Base-by-base conservation (phyloP, 2,888 invertebrate species). In the Melitaea athalia region DNA sequence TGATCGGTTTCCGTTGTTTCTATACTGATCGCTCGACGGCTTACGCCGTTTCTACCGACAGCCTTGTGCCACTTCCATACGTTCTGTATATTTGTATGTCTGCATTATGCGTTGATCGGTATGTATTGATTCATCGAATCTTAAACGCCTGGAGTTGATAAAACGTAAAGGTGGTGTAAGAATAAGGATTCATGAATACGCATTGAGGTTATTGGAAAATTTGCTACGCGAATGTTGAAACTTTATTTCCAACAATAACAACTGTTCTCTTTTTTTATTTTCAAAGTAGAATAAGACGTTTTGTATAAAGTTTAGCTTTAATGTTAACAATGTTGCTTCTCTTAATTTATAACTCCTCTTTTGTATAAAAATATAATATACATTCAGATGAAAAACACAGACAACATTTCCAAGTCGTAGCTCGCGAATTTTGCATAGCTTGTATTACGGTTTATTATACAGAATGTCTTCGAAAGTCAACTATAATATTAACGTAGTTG, bases 1-100 rank as follows among this genome's bases (percentile, higher is more conserved):
- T 83, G 59, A 78, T 78, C 72, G 68, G 74, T 79, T 81, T 83
- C 82, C 81, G 83, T 77, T 82, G 79, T 84, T 85, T 83, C 79
- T 79, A 81, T 81, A 78, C 75, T 70, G 74, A 76, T 76, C 74
- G 76, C 72, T 74, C 75, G 68, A 77, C 77, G 78, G 79, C 73
- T 74, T 17, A 71, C 73, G 72, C 74, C 75, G 79, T 87, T 87
- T 86, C 87, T 87, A 84, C 85, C 76, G 73, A 79, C 81, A 86
- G 76, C 88, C 89, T 89, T 88, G 89, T 87, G 79, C 88, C 78
- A 86, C 84, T 86, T 89, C 80, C 78, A 81, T 81, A 78, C 80
- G 79, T 79, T 79, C 77, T 80, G 80, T 81, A 79, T 83, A 81
- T 81, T 79, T 78, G 78, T 83, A 75, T 79, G 75, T 78, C 78